Evolutionary conservation across 2,113 vertebrate genomes (phyloP).

Genomic region (Oenanthe melanoleuca): DNA sequence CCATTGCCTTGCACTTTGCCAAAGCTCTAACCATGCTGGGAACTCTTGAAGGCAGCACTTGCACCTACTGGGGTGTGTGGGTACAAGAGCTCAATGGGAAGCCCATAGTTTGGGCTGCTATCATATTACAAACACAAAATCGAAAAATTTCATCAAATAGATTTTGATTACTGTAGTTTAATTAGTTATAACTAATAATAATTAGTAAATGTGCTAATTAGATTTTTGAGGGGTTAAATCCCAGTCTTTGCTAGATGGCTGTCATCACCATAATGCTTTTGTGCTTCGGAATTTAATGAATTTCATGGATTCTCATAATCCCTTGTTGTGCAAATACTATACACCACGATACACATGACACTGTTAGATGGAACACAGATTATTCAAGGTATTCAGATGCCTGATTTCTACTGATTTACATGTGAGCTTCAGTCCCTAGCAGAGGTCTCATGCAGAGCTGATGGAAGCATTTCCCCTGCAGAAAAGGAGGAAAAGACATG

Average conservation of each 20-base stretch:
- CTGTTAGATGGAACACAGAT: background rate
- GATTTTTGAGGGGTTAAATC: conserved; percentile 48
- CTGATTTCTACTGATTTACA: background rate
- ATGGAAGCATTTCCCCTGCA: background rate
- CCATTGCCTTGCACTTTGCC: background rate
- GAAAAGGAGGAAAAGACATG: background rate
- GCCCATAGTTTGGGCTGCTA: background rate
- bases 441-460: background rate
- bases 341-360: background rate
- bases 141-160: background rate
- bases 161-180: conserved; percentile 65
- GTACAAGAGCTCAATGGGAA: background rate
- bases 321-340: background rate
- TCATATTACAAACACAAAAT: background rate
- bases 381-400: background rate
- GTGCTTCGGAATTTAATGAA: background rate
- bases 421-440: background rate
- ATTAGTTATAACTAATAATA: conserved; percentile 60
- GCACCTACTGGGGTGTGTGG: rapidly evolving
- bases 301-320: conserved; percentile 9
- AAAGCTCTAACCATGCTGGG: rapidly evolving
- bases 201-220: conserved; percentile 54
- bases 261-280: background rate
- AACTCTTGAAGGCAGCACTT: background rate
- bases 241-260: background rate